Evolutionary conservation across 2,888 invertebrate genomes (phyloP), one percentile per base, ranked within the genome.

Genomic region (Autographa pulchrina): DNA sequence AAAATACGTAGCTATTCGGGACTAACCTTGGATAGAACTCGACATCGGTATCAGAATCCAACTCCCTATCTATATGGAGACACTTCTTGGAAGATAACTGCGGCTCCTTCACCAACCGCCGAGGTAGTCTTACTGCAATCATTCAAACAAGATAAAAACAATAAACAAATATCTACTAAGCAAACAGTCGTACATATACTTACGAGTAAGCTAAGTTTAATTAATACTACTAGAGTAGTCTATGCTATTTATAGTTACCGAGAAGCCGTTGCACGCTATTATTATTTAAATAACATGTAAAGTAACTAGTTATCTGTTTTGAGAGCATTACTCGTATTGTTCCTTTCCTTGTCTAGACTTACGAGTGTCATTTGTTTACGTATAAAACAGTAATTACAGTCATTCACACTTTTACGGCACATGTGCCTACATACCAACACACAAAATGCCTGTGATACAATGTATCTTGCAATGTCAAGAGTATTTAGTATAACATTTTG

Each of bases 41-140:
- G 6, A 96, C 96, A 64, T 96, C 96, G 0, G 95, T 96, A 72
- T 96, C 96, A 0, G 95, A 94, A 70, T 96, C 92, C 71, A 92
- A 63, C 62, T 93, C 93, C 82, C 92, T 88, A 52, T 93, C 89
- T 38, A 96, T 88, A 60, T 84, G 77, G 13, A 96, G 83, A 56
- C 90, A 88, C 78, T 92, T 93, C 77, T 94, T 90, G 68, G 85
- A 85, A 2, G 95, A 92, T 31, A 96, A 70, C 73, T 92, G 85
- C 0, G 95, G 94, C 62, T 92, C 87, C 75, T 94, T 95, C 14
- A 88, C 43, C 5, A 71, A 62, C 5, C 86, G 87, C 11, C 89
- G 80, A 7, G 82, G 75, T 6, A 76, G 38, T 62, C 70, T 67
- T 14, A 70, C 86, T 88, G 73, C n/a, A 75, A 78, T 16, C 68